phyloP scores from a whole-genome alignment of 1,140 invertebrate genomes.

The Hycleus cichorii region DNA sequence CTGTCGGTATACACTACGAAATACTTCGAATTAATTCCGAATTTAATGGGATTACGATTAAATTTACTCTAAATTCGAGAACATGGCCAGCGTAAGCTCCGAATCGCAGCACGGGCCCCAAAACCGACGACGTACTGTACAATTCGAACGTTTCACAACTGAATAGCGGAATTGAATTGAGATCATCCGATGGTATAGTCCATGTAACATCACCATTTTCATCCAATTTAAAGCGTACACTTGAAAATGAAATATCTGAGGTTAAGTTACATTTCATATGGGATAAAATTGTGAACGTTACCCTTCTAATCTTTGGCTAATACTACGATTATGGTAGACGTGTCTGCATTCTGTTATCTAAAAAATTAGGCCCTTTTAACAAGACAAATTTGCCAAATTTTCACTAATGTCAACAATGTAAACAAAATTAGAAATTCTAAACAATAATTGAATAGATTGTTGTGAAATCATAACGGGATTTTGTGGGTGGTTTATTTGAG shows the following conservation, averaged over 20 bases:
- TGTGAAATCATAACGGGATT: conserved; percentile 9
- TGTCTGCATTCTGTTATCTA: conserved; percentile 48
- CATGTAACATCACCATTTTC: conserved; percentile 59
- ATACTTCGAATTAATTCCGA: not conserved
- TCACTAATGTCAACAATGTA: not conserved
- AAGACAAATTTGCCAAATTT: not conserved
- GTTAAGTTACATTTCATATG: too few species aligned
- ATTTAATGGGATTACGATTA: not conserved
- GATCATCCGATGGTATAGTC: conserved; percentile 48
- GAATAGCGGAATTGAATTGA: conserved; percentile 54
- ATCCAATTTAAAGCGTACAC: conserved; percentile 57
- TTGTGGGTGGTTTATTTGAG: too few species aligned
- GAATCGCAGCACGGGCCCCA: conserved; percentile 46
- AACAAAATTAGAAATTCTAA: not conserved
- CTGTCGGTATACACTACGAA: conserved; percentile 25
- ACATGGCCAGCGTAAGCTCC: conserved; percentile 57
- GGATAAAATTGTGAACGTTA: conserved; percentile 26
- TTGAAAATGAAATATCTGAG: conserved; percentile 31
- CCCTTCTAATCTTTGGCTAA: conserved; percentile 50
- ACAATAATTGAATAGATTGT: not conserved
- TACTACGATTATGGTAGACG: conserved; percentile 39
- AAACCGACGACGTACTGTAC: conserved; percentile 29
- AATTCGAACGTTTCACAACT: conserved; percentile 61
- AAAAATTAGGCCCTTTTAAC: conserved; percentile 1
- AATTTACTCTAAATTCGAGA: conserved; percentile 55